Evolutionary conservation across 2,888 invertebrate species (phyloP), one percentile per base, ranked within the genome.

Genomic region (Chloroclysta siterata): DNA sequence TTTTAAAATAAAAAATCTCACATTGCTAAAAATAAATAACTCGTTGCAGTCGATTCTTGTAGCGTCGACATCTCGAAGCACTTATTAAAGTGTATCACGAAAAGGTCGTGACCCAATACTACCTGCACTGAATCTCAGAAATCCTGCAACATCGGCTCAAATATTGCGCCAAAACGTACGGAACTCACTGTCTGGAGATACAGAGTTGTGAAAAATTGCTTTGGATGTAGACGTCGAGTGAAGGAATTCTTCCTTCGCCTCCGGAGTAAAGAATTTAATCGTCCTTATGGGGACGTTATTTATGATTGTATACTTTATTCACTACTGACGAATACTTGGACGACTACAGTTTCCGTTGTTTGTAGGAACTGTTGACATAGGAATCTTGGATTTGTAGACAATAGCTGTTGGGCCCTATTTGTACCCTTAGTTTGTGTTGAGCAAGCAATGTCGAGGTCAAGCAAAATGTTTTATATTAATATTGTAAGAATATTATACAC

Each of bases 151-250:
- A 77, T 78, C 74, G 74, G 66, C 71, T 77, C 72, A 64, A 71
- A 74, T 72, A 73, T 77, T 78, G 76, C 70, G 66, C 75, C 72
- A 63, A 63, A 74, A 70, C 50, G 52, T 64, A 76, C 70, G 69
- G 69, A 72, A 67, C 71, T 64, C 54, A 51, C 64, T 68, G 66
- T 72, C 70, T 66, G 66, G 69, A 73, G 71, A 75, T 75, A 76
- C 73, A 72, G 76, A 78, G 79, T 79, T 73, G 82, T 86, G 86
- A 88, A 88, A 89, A 87, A 89, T 88, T 82, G 78, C 84, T 77
- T 72, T 73, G 78, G 79, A 55, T 63, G 61, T 70, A 66, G 85
- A 87, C 85, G 82, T 87, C 80, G 76, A 81, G 79, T 74, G 77
- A 71, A 79, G 78, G 78, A 80, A 85, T 83, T 82, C 77, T 72